Evolutionary conservation across 2,113 vertebrate species (phyloP).

Genomic region (Chrysochloris asiatica): DNA sequence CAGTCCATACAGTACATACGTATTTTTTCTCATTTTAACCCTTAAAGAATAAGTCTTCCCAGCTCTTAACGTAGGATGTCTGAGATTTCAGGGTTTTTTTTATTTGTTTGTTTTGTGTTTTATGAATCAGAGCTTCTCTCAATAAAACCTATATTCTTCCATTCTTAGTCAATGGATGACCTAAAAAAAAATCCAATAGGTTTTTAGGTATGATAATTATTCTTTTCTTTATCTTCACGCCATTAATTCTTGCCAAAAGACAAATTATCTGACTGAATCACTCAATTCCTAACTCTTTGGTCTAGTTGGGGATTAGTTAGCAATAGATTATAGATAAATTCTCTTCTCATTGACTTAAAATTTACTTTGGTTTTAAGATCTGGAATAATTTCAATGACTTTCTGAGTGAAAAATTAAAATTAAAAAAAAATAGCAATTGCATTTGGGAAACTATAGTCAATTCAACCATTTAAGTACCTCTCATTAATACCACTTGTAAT

Average conservation of each 20-base stretch:
- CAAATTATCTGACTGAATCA: slow-evolving; percentile 12
- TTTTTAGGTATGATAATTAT: not conserved
- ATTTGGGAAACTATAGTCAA: not conserved
- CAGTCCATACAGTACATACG: not conserved
- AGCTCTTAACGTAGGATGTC: not conserved
- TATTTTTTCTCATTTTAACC: not conserved
- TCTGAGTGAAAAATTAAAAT: not conserved
- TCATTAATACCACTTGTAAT: slow-evolving; percentile 3
- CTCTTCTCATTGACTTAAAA: slow-evolving; percentile 13
- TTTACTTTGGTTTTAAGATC: slow-evolving; percentile 41
- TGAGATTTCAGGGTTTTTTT: slow-evolving; percentile 7
- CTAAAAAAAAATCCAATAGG: not conserved
- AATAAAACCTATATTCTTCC: not conserved
- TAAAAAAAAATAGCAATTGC: not conserved
- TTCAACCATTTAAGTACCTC: not conserved
- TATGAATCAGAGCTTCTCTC: not conserved
- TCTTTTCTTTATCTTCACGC: slow-evolving; percentile 26
- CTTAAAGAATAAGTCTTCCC: slow-evolving; percentile 3
- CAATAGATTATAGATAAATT: slow-evolving; percentile 51
- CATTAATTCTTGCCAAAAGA: slow-evolving; percentile 40
- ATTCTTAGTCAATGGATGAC: not conserved
- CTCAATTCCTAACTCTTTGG: not conserved
- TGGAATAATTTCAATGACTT: slow-evolving; percentile 32
- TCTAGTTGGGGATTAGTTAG: slow-evolving; percentile 43
- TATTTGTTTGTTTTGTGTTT: no score